Base-by-base conservation (phyloP, 2,888 invertebrate species). In the Eretmocerus hayati region DNA sequence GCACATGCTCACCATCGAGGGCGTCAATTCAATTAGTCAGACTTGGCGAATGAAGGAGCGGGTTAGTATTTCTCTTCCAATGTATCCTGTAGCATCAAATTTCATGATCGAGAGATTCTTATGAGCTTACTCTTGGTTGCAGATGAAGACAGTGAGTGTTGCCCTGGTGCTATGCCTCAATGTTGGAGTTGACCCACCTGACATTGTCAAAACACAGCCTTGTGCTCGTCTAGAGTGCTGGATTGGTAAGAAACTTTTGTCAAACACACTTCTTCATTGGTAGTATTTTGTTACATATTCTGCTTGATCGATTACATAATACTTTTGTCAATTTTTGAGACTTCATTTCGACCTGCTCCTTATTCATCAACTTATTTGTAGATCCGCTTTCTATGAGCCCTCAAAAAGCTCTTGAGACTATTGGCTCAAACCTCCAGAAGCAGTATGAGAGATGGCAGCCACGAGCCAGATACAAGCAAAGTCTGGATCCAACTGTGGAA, bases 361-460 rank as follows among this genome's bases (percentile, higher is more conserved):
- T n/a, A 20, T 16, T 16, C 19, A 35, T 22, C 18, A 6, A 40
- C 38, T 48, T 42, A 2, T 16, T 66, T 69, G 11, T 65, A 87
- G 90, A 91, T 75, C 96, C 97, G 2, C 75, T 86, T 46, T 84
- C 90, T 0, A 80, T 91, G 73, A 90, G 91, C 42, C 87, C 92
- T 8, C 84, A 84, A 58, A 95, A 95, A 73, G 93, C 97, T 0
- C 75, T 96, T 61, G 95, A 96, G 73, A 82, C 83, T 43, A 94
- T 99, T 53, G 96, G 95, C 1, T 80, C 82, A 37, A 88, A 85
- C 65, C 78, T 99, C 48, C 96, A 97, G 72, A 84, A 88, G 62
- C 96, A 97, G 69, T 99, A 99, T 68, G 97, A 99, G 75, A 79
- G 95, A 52, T 97, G 97, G 96, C 99, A 99, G 71, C 96, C 97